Evolutionary conservation across 2,888 invertebrate genomes (phyloP), one percentile per base, ranked within the genome.

Genomic region (Agrotis puta): DNA sequence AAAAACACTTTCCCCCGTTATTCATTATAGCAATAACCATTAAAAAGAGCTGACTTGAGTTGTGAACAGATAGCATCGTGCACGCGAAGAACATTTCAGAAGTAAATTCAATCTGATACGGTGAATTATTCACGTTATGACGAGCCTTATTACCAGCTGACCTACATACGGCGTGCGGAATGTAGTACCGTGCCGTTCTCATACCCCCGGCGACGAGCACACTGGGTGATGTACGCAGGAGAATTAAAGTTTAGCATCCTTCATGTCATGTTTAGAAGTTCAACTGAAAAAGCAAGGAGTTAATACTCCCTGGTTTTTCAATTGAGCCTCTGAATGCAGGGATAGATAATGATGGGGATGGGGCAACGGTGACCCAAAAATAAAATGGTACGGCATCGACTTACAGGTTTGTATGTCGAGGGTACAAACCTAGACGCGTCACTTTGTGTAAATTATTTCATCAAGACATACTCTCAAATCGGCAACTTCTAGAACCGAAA

Each of bases 111-210:
- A 90, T 91, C 91, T 88, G 88, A 88, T 88, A 88, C 81, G 83
- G 87, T 90, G 86, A 89, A 89, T 92, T 86, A 91, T 91, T 92
- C 88, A 87, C 88, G 87, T 91, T 91, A 92, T 91, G 90, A 90
- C 88, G 87, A 86, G 82, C 83, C 87, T 91, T 91, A 94, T 93
- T 93, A 90, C 92, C 88, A 79, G 84, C 83, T 93, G 93, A 92
- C 93, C 93, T 89, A 89, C 88, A 90, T 89, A 87, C 83, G 76
- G 85, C 70, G 77, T 73, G 85, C 73, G 88, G 86, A 88, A 89
- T 88, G 84, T 86, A 87, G 86, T 82, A 79, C 85, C 80, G 81
- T 82, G 79, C 85, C 80, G 81, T 63, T 45, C 74, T 72, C 71
- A 54, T 69, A 53, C 76, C 84, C 83, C 81, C 70, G 78, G 75